Percentiles rank a stretch among this genome's conserved stretches.
phyloP scores from a whole-genome alignment of 2,888 invertebrate species.

The Atherix ibis region DNA sequence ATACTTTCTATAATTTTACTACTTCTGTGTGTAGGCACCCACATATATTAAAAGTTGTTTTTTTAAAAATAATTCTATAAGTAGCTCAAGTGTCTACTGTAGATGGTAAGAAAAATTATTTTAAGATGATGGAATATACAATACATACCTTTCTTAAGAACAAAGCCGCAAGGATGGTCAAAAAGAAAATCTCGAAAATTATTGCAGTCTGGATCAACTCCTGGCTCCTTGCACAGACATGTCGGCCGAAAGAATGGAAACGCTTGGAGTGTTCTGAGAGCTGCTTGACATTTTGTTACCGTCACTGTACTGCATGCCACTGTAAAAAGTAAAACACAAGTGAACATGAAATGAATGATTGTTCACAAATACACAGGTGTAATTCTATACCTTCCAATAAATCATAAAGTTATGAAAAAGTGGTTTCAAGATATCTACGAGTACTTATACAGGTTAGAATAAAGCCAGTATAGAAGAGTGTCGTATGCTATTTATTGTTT shows the following conservation, averaged over 20 bases:
- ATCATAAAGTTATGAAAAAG: constrained; percentile 5
- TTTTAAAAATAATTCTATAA: too few relatives aligned
- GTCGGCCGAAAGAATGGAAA: constrained; percentile 89
- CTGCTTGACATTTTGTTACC: constrained; percentile 85
- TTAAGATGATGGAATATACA: constrained; percentile 1
- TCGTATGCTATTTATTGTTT: too few relatives aligned
- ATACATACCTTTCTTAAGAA: constrained; percentile 68
- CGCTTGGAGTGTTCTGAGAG: constrained; percentile 72
- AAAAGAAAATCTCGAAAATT: constrained; percentile 85
- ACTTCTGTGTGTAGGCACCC: too few relatives aligned
- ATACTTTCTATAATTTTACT: too few relatives aligned
- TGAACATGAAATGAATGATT: too few relatives aligned
- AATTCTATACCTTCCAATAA: neutral
- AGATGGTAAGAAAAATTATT: too few relatives aligned
- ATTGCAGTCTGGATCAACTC: constrained; percentile 82
- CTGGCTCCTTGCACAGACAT: constrained; percentile 80
- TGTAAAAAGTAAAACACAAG: constrained; percentile 35
- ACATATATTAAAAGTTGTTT: too few relatives aligned
- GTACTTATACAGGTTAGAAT: too few relatives aligned
- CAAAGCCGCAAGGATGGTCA: constrained; percentile 85
- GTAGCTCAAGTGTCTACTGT: too few relatives aligned
- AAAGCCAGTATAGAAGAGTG: too few relatives aligned
- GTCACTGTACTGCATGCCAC: constrained; percentile 88
- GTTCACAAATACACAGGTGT: neutral
- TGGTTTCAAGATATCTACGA: constrained; percentile 2